Base-by-base conservation (phyloP, 2,113 vertebrate species). In the Ameiurus melas region DNA sequence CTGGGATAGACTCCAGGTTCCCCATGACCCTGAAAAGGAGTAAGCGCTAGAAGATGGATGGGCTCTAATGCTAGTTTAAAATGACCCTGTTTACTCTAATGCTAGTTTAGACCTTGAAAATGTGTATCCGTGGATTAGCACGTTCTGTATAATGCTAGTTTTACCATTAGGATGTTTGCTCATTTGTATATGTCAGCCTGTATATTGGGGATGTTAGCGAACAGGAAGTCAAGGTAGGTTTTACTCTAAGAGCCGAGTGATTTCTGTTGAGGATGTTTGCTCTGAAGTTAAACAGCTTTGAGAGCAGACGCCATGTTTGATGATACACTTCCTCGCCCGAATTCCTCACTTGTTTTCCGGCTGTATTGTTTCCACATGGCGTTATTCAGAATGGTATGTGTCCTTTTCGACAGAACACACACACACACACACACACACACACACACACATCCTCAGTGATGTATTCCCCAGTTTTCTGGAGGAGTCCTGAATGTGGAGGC, bases 361-460 rank as follows among this genome's bases (percentile, higher is more conserved):
- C 51, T 80, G 70, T 87, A 71, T 89, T 90, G 89, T 89, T 81
- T 91, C 60, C 60, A 64, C 73, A 51, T 10, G 16, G 8, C 39
- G 20, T 87, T 87, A 85, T 87, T 87, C 57, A 89, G 20, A 86
- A 71, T 5, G 30, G 9, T 43, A 68, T 70, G 77, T 25, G 36
- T 89, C 78, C 88, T 85, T 85, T 89, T 20, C 71, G 47, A 53
- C 80, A 73, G 19, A 36, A 55, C 55, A 78, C 9, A 20, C 39
- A 78, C 80, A 68, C 60, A 70, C 36, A 70, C 9, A 20, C 39
- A 78, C 80, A 68, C 60, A 70, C 36, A 70, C 39, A 79, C 80
- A 68, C 60, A 70, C 36, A 60, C 8, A 78, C 86, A 55, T 58
- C 20, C 55, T 78, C 51, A 12, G 55, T 77, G 68, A 86, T 12